These are phyloP conservation scores for Erpornis zantholeuca DNA, from an alignment of 2,113 vertebrate genomes.

Conservation along the genomic window DNA sequence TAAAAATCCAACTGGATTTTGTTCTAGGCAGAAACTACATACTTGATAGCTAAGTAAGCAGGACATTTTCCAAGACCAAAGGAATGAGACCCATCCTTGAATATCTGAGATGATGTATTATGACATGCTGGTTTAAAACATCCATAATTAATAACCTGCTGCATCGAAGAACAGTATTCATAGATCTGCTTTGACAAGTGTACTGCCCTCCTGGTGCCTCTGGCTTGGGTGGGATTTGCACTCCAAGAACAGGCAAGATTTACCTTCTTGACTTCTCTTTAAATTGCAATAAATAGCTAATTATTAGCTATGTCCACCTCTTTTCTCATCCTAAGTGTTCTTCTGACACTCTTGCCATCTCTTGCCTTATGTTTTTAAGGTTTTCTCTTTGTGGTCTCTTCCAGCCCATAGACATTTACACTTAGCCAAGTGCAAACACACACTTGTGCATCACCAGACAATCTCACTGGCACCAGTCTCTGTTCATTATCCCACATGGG, in stretches of 20 bases:
- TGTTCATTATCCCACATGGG: accelerated
- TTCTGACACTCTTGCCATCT: background rate
- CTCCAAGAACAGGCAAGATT: background rate
- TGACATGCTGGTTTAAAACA: conserved; percentile 10
- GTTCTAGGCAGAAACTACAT: background rate
- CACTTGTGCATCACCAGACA: background rate
- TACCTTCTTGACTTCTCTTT: background rate
- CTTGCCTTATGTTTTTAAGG: background rate
- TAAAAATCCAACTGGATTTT: background rate
- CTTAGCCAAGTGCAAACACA: background rate
- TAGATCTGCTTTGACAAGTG: conserved; percentile 18
- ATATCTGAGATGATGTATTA: conserved; percentile 1
- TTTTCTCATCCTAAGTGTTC: background rate
- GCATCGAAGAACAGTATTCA: background rate
- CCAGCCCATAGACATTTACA: accelerated
- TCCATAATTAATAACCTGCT: conserved; percentile 30
- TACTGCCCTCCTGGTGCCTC: background rate
- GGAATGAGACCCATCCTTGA: background rate
- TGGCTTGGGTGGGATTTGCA: background rate
- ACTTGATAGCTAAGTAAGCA: background rate
- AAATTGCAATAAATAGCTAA: background rate
- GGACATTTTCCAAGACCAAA: background rate
- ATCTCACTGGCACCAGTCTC: background rate
- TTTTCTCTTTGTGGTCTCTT: background rate
- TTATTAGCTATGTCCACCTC: background rate